Evolutionary conservation across 1,140 invertebrate genomes (phyloP).

Genomic region (Drosophila persimilis): DNA sequence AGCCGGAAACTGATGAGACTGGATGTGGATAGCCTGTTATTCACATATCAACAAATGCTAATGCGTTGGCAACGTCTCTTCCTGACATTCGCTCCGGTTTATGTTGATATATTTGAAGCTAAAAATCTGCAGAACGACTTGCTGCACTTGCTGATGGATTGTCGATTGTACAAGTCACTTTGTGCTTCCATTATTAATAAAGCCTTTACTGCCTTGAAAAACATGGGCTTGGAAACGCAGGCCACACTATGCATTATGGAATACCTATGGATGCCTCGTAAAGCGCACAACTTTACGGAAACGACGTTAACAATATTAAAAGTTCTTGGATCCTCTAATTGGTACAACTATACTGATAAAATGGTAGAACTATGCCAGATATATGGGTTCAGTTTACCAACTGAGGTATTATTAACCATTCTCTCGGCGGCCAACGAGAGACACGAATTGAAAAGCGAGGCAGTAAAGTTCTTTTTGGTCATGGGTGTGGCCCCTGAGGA

Average conservation of each 20-base stretch:
- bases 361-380: constrained; percentile 17
- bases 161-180: constrained; percentile 22
- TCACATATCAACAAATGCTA: no score
- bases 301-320: constrained; percentile 9
- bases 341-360: constrained; percentile 34
- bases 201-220: constrained; percentile 15
- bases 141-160: constrained; percentile 39
- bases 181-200: background rate
- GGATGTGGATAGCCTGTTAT: no score
- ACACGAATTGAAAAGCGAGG: no score
- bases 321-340: constrained; percentile 34
- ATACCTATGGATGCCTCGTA: constrained; percentile 33
- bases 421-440: background rate
- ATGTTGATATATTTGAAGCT: constrained; percentile 33
- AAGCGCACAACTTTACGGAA: background rate
- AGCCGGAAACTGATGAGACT: no score
- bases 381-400: constrained; percentile 32
- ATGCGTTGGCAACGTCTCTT: background rate
- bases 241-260: constrained; percentile 3
- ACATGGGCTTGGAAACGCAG: constrained; percentile 1
- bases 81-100: background rate
- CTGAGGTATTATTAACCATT: constrained; percentile 13
- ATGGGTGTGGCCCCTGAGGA: no score
- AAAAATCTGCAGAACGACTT: constrained; percentile 23
- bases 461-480: no score